Percentiles rank a stretch among this genome's conserved stretches.
Conservation (phyloP, 2,113 vertebrate genomes). For the Telmatochromis sp. region DNA sequence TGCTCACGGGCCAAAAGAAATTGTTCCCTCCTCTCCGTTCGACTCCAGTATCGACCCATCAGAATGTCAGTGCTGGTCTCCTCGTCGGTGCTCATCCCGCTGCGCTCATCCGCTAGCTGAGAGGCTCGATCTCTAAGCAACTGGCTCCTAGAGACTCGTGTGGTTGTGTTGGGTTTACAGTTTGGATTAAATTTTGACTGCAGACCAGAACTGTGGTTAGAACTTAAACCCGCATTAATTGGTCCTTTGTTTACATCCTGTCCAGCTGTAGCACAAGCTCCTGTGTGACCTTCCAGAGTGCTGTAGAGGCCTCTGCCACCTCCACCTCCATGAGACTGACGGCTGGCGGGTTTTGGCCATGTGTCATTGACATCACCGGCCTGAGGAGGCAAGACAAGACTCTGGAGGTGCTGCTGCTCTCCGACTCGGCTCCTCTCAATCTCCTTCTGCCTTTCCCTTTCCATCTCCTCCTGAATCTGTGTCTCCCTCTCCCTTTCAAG, state of each 20-base stretch:
- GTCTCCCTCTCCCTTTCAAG: constrained; percentile 13
- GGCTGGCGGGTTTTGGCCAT: constrained; percentile 69
- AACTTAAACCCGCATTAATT: not conserved
- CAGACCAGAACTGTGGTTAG: constrained; percentile 8
- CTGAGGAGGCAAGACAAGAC: constrained; percentile 45
- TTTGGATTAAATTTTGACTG: constrained; percentile 11
- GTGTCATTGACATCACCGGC: constrained; percentile 69
- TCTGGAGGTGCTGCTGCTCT: constrained; percentile 51
- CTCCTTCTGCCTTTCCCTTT: constrained; percentile 29
- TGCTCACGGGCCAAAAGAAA: constrained; percentile 66
- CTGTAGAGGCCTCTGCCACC: constrained; percentile 64
- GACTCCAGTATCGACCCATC: constrained; percentile 70
- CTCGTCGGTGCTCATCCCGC: constrained; percentile 71
- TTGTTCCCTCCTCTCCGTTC: constrained; percentile 69
- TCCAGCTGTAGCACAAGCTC: not conserved
- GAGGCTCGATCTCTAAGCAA: constrained; percentile 70
- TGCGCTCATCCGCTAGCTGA: constrained; percentile 62
- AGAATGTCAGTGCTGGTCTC: constrained; percentile 62
- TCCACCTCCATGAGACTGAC: constrained; percentile 30
- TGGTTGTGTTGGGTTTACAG: constrained; percentile 12
- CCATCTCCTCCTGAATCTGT: constrained; percentile 42
- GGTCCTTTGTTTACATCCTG: constrained; percentile 28
- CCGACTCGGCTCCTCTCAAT: constrained; percentile 15
- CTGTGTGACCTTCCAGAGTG: constrained; percentile 62
- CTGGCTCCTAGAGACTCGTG: constrained; percentile 60